Evolutionary conservation across 2,797 vertebrate species (phyloP), one percentile per base, ranked within the genome.

Genomic region (Ibycter americanus): DNA sequence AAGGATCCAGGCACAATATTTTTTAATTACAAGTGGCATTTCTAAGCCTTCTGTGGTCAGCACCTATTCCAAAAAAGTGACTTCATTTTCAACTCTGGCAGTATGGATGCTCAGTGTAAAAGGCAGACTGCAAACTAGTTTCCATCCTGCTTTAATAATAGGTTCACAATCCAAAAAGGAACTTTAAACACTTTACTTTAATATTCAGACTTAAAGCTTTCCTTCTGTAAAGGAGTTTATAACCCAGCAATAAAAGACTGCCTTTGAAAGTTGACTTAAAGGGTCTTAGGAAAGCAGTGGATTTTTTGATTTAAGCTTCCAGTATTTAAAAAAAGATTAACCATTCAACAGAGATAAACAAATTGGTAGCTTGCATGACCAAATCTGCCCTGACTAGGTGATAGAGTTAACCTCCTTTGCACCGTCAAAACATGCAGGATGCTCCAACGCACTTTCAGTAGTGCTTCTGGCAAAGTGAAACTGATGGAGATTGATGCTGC

Each of bases 221-320:
- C 83, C 92, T 95, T 97, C 93, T 96, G 95, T 89, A 84, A 92
- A 96, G 94, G 47, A 59, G 93, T 97, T 97, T 96, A 96, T 93
- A 97, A 89, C 83, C 92, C 83, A 80, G 93, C 87, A 93, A 95
- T 98, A 96, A 97, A 98, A 95, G 79, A 40, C 79, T 81, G 94
- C 92, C 95, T 97, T 97, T 97, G 97, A 97, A 97, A 93, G 89
- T 63, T 88, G 85, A 93, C 92, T 96, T 95, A 82, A 82, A 95
- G 97, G 76, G 72, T 95, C 87, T 93, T 83, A 72, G 85, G 68
- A 87, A 92, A 92, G 71, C 58, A 82, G 79, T 77, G 67, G 77
- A 46, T 83, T 96, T 97, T 95, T 63, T 97, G 91, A 86, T 95
- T 79, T 83, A 95, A 78, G 83, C 71, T 93, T 61, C 71, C 84